phyloP scores from a whole-genome alignment of 2,113 vertebrate genomes.

The Cebidichthys violaceus region DNA sequence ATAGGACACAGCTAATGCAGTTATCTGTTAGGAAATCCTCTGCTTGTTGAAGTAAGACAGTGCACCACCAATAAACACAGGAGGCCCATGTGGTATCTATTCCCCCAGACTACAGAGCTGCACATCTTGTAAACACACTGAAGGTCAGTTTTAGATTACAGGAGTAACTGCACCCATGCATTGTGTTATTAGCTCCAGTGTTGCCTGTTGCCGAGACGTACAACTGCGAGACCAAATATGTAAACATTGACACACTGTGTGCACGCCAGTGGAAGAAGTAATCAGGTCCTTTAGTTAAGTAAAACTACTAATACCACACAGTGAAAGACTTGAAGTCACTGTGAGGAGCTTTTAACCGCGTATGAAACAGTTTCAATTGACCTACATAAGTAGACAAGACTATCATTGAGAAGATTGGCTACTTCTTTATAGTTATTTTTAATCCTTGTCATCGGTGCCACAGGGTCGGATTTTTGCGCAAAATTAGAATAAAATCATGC shows the following conservation, averaged over 20 bases:
- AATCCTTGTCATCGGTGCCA: too few relatives aligned
- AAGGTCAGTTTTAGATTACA: constrained; percentile 46
- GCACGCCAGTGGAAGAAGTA: background rate
- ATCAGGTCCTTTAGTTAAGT: background rate
- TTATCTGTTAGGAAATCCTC: constrained; percentile 36
- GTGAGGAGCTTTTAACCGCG: too few relatives aligned
- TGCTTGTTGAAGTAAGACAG: constrained; percentile 17
- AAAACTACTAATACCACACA: background rate
- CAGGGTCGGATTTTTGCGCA: too few relatives aligned
- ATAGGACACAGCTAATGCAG: constrained; percentile 22
- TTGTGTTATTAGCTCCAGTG: constrained; percentile 21
- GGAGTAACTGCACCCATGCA: constrained; percentile 41
- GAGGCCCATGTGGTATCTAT: constrained; percentile 69
- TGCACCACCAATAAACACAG: constrained; percentile 55
- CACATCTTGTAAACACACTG: constrained; percentile 54
- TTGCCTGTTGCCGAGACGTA: constrained; percentile 4
- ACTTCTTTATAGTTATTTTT: too few relatives aligned
- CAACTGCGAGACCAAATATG: constrained; percentile 8
- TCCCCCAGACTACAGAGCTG: constrained; percentile 42
- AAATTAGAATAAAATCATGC: background rate
- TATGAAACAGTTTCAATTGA: too few relatives aligned
- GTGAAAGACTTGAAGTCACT: background rate
- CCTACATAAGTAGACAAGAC: too few relatives aligned
- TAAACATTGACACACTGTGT: background rate
- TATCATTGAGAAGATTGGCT: too few relatives aligned